These are phyloP conservation scores for Pseudoips prasinana DNA, from an alignment of 2,888 invertebrate genomes.

Conservation along the genomic window DNA sequence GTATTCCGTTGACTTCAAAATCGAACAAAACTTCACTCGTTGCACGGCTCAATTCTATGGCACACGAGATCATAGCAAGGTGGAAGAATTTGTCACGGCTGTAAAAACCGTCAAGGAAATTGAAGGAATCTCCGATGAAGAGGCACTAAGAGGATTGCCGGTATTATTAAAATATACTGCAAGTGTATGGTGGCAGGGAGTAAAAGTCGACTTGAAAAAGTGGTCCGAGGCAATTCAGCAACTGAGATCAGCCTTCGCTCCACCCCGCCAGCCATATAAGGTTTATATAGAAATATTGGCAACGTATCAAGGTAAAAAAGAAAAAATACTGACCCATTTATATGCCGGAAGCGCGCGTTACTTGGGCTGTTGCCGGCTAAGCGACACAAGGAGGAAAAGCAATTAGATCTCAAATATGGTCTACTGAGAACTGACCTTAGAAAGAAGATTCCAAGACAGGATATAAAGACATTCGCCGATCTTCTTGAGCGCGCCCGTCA, in stretches of 20 bases:
- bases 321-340: not conserved
- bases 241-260: not conserved
- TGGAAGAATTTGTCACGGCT: not conserved
- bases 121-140: too few species aligned
- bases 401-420: conserved; percentile 1
- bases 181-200: not conserved
- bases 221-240: not conserved
- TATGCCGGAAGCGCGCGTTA: too few species aligned
- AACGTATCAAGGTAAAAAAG: not conserved
- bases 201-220: not conserved
- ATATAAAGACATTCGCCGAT: conserved; percentile 1
- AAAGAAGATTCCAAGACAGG: too few species aligned
- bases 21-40: not conserved
- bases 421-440: too few species aligned
- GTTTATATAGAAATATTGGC: not conserved
- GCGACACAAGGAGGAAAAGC: conserved; percentile 2
- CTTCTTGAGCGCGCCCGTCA: not conserved
- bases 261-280: not conserved
- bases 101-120: not conserved
- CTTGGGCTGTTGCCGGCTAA: too few species aligned
- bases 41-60: not conserved
- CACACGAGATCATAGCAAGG: not conserved
- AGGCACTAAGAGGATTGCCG: not conserved
- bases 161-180: not conserved
- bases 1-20: too few species aligned